Base-by-base conservation (phyloP, 2,888 invertebrate species). In the Eurois occulta region DNA sequence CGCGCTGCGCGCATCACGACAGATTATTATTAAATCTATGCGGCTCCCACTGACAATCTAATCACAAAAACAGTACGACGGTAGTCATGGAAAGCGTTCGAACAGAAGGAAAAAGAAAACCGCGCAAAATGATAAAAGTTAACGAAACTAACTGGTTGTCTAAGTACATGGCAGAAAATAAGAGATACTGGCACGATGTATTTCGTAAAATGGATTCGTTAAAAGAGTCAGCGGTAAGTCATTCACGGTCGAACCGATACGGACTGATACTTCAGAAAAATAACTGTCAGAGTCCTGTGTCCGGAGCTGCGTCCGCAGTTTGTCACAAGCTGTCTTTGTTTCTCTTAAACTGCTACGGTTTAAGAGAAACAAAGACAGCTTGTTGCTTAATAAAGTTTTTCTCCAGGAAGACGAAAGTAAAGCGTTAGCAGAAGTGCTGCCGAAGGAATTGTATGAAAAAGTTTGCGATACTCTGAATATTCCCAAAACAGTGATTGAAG, bases 381-480 rank as follows among this genome's bases (percentile, higher is more conserved):
- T 11, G 24, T 48, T 62, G 41, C 4, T 58, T 10, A 48, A 43
- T 68, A 24, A n/a, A n/a, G 5, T 72, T 77, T 43, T 64, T 80
- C 66, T 88, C 67, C 72, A 95, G 95, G 84, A 91, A 58, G 85
- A 92, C 58, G 93, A 94, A 88, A 95, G 95, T 71, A 90, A 86
- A 77, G 88, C 88, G 52, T 88, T 96, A 69, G 90, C 94, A 8
- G 92, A 94, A 90, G 93, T 94, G 35, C 86, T 96, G 48, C 95
- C 97, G 2, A 87, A 87, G 32, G 88, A 94, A n/a, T 81, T 96
- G 8, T 96, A 95, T 78, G 86, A 92, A 83, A 94, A 92, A 91
- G 95, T 96, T 62, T 96, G 96, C 82, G 86, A 84, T 1, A 94
- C 93, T 69, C 90, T 96, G 43, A 90, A 93, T 35, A 92, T 96